phyloP scores from a whole-genome alignment of 2,888 invertebrate species.

The Globia sparganii region DNA sequence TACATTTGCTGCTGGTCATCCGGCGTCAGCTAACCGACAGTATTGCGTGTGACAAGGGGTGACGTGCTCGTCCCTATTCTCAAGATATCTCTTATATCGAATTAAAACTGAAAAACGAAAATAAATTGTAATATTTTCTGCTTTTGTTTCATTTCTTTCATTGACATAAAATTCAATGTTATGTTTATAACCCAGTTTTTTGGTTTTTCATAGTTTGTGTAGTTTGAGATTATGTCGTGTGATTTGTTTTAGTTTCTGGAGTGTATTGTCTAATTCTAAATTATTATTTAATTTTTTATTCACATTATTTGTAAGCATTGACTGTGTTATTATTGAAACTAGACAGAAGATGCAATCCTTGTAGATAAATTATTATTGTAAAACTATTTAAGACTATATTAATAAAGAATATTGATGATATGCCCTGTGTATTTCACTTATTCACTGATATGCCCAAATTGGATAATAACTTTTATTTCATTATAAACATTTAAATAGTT shows the following conservation, averaged over 20 bases:
- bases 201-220: constrained; percentile 31
- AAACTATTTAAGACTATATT: constrained; percentile 24
- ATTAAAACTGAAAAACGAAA: constrained; percentile 22
- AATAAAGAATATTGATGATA: constrained; percentile 58
- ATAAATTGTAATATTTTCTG: constrained; percentile 31
- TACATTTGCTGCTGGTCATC: not conserved
- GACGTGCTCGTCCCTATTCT: constrained; percentile 30
- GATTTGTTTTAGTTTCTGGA: constrained; percentile 2
- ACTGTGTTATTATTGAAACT: constrained; percentile 44
- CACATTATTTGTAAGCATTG: constrained; percentile 56
- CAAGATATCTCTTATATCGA: constrained; percentile 8
- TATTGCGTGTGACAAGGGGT: constrained; percentile 8
- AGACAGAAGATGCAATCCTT: constrained; percentile 21
- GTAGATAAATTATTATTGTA: constrained; percentile 46
- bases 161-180: not conserved
- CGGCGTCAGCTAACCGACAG: not conserved
- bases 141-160: constrained; percentile 67
- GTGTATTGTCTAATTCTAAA: constrained; percentile 11
- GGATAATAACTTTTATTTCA: constrained; percentile 6
- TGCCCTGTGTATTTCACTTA: constrained; percentile 56
- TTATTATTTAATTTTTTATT: constrained; percentile 8
- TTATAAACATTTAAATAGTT: no score
- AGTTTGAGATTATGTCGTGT: not conserved
- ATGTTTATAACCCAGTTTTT: not conserved
- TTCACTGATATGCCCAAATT: constrained; percentile 51